phyloP scores from a whole-genome alignment of 2,888 invertebrate genomes.

The Elegia similella region DNA sequence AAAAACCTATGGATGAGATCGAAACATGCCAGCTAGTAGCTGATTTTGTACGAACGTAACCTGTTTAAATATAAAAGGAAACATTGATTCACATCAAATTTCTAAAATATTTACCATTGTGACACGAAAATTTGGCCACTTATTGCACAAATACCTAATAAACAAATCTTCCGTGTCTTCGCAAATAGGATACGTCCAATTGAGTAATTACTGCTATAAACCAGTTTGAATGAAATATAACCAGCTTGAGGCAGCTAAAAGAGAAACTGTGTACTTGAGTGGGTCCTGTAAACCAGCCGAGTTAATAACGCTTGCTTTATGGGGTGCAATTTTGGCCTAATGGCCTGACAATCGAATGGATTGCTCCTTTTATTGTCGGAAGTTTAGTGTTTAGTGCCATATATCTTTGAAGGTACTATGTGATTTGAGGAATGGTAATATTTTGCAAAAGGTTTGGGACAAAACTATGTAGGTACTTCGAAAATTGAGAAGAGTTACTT shows the following conservation, averaged over 20 bases:
- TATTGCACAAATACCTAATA: neutral
- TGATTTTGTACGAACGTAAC: too few relatives aligned
- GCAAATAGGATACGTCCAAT: neutral
- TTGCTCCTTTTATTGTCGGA: slow-evolving; percentile 26
- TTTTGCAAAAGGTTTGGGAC: neutral
- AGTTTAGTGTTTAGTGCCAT: slow-evolving; percentile 16
- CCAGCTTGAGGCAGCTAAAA: slow-evolving; percentile 1
- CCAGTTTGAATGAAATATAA: neutral
- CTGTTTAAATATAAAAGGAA: too few relatives aligned
- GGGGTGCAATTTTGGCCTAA: slow-evolving; percentile 30
- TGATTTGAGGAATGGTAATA: neutral
- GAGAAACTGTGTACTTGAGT: slow-evolving; percentile 8
- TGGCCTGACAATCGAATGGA: slow-evolving; percentile 27
- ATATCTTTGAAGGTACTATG: neutral
- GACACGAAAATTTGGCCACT: too few relatives aligned
- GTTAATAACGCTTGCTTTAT: slow-evolving; percentile 31
- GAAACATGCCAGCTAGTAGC: too few relatives aligned
- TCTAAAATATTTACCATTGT: too few relatives aligned
- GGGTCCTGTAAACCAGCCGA: slow-evolving; percentile 15
- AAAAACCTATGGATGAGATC: too few relatives aligned
- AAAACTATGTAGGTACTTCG: too few relatives aligned
- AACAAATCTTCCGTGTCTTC: neutral
- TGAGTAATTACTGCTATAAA: slow-evolving; percentile 8
- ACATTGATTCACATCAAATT: too few relatives aligned
- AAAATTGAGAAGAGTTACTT: too few relatives aligned